Percentiles rank a stretch among this genome's conserved stretches.
Evolutionary conservation across 2,797 vertebrate genomes (phyloP).

Genomic region (Leuciscus waleckii): DNA sequence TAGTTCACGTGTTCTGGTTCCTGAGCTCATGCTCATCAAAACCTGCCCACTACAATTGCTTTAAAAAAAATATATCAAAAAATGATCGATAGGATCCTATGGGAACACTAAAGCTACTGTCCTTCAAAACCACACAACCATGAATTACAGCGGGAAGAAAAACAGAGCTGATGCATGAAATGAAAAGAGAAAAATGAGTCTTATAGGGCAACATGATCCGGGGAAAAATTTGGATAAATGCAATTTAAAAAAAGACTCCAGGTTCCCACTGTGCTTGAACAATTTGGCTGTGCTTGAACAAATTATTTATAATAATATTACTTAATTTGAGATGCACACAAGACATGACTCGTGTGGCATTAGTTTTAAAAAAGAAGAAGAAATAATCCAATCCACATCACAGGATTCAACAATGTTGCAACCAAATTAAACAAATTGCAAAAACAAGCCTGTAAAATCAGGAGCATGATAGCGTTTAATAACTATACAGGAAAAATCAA

Average conservation of each 20-base stretch:
- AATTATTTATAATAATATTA: too few relatives aligned
- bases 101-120: slow-evolving; percentile 11
- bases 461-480: slow-evolving; percentile 8
- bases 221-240: too few relatives aligned
- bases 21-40: slow-evolving; percentile 25
- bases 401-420: slow-evolving; percentile 28
- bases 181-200: too few relatives aligned
- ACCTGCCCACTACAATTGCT: not conserved
- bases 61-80: not conserved
- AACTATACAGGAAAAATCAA: slow-evolving; percentile 51
- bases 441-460: slow-evolving; percentile 27
- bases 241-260: too few relatives aligned
- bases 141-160: not conserved
- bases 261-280: too few relatives aligned
- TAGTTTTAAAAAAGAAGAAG: not conserved
- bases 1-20: slow-evolving; percentile 5
- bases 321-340: not conserved
- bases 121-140: not conserved
- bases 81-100: not conserved
- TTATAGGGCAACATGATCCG: too few relatives aligned
- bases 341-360: not conserved
- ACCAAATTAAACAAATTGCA: slow-evolving; percentile 16
- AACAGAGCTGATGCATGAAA: not conserved
- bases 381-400: not conserved
- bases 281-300: too few relatives aligned